Base-by-base conservation (phyloP, 2,888 invertebrate genomes). In the Microdon myrmicae region DNA sequence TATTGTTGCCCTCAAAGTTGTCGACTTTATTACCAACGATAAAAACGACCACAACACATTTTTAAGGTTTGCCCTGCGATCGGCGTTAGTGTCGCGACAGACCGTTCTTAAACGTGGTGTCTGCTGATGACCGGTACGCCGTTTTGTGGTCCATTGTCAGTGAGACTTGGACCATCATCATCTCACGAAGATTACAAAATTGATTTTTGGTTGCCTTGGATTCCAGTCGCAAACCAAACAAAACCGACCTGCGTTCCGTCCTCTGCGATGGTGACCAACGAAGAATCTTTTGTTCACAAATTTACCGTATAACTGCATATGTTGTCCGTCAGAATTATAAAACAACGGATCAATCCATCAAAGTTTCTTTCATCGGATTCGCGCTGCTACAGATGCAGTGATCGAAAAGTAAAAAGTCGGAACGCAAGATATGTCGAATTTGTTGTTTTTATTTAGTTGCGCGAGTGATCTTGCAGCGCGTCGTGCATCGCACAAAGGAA, bases 341-440 rank as follows among this genome's bases (percentile, higher is more conserved):
- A 66, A 59, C 66, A 59, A 59, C 41, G 59, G 66, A 66, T 66
- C 66, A 66, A 66, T 66, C 66, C 59, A 66, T 66, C 59, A 66
- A 59, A 66, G 66, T 44, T 48, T 59, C 59, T 59, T 49, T 54
- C 48, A 54, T 59, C 47, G 47, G 13, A 64, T 64, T 43, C 38
- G 44, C 53, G 45, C 53, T 23, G 41, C 2, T 58, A 58, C 47
- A 58, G 58, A 64, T 58, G 58, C 51, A 51, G 44, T 25, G 31
- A 41, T 31, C 25, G 20, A 14, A 10, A 44, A 31, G n/a, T 12
- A 10, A 28, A 14, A 12, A 41, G 10, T 4, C 25, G 9, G 31
- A 37, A 28, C 38, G 25, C 45, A 22, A 20, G 44, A n/a, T 17
- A 38, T 44, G 39, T 59, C 43, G 37, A 37, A 47, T 35, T 55